Percentiles rank a stretch among this genome's conserved stretches.
These are phyloP conservation scores for Aphyosemion australe DNA, from an alignment of 2,113 vertebrate genomes.

Conservation along the genomic window DNA sequence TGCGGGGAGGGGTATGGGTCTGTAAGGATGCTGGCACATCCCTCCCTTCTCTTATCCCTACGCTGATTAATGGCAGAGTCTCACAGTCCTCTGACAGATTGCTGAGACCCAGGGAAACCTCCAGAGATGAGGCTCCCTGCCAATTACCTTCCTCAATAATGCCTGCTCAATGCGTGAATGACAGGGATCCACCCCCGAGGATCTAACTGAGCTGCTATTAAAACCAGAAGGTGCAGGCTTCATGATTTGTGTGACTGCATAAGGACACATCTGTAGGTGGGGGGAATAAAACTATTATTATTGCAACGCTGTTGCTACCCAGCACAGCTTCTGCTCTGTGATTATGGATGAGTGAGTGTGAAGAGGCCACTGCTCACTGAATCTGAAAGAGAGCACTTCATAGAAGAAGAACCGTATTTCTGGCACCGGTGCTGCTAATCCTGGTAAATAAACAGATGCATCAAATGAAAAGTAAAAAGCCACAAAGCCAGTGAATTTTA, in stretches of 20 bases:
- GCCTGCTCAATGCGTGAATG: conserved; percentile 68
- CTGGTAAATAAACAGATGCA: conserved; percentile 11
- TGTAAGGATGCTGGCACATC: conserved; percentile 61
- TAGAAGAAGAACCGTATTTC: background rate
- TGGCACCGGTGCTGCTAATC: background rate
- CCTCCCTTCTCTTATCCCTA: conserved; percentile 58
- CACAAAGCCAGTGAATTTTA: background rate
- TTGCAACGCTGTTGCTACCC: conserved; percentile 1
- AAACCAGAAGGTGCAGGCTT: conserved; percentile 37
- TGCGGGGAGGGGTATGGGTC: conserved; percentile 46
- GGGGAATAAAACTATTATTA: conserved; percentile 25
- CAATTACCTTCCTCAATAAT: conserved; percentile 80
- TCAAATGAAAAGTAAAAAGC: conserved; percentile 1
- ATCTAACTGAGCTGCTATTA: conserved; percentile 51
- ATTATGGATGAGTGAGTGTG: conserved; percentile 11
- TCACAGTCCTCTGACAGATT: conserved; percentile 64
- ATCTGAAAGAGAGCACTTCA: background rate
- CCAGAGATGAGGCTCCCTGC: conserved; percentile 72
- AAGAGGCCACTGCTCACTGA: conserved; percentile 4
- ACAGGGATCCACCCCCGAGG: conserved; percentile 59
- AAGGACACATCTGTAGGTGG: conserved; percentile 47
- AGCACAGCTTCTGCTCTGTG: conserved; percentile 14
- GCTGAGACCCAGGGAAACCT: conserved; percentile 66
- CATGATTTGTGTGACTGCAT: conserved; percentile 39
- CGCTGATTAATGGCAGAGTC: conserved; percentile 75